A percentile compares a stretch with the other conserved stretches of the same genome.
Conservation (phyloP, 1,140 invertebrate genomes). For the Drusus annulatus region DNA sequence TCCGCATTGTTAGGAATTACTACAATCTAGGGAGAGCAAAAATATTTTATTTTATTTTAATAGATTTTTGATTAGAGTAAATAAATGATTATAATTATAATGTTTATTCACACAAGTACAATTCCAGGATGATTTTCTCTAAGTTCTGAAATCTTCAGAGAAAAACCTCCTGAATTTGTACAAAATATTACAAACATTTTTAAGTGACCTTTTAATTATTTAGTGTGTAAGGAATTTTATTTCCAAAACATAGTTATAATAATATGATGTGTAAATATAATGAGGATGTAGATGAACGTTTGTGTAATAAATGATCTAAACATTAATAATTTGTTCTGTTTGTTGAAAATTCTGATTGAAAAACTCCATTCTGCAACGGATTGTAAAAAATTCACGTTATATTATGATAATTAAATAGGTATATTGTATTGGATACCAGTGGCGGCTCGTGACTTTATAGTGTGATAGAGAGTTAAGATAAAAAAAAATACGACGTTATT, state of each 20-base stretch:
- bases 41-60: neutral
- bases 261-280: conserved; percentile 4
- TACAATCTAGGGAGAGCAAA: neutral
- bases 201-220: conserved; percentile 5
- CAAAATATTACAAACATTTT: neutral
- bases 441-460: too few species aligned
- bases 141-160: conserved; percentile 46
- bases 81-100: neutral
- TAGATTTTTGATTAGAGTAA: neutral
- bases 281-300: neutral
- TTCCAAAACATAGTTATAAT: neutral
- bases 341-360: neutral
- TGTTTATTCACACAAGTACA: conserved; percentile 29
- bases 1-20: neutral
- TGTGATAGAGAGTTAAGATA: too few species aligned
- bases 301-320: neutral
- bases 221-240: neutral
- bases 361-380: neutral
- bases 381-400: too few species aligned
- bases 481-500: too few species aligned
- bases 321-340: neutral
- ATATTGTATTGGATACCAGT: too few species aligned
- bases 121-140: conserved; percentile 57
- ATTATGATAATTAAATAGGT: too few species aligned
- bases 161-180: conserved; percentile 57